A percentile compares a stretch with the other conserved stretches of the same genome.
Conservation (phyloP, 2,113 vertebrate species). For the Numida meleagris region DNA sequence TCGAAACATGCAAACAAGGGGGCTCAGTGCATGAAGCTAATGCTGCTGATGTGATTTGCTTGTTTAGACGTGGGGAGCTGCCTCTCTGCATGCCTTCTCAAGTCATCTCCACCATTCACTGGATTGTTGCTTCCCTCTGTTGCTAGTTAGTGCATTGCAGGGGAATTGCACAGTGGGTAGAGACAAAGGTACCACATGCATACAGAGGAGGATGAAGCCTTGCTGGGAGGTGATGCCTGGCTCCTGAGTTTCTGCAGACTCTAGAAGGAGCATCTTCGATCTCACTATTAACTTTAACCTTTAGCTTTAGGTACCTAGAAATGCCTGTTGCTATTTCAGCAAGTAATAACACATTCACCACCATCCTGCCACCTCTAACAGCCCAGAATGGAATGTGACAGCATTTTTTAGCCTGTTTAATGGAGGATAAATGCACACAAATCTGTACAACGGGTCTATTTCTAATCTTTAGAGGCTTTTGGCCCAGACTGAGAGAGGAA, state of each 20-base stretch:
- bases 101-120: not conserved
- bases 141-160: slow-evolving; percentile 41
- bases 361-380: not conserved
- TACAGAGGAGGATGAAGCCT: not conserved
- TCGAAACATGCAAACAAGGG: accelerated
- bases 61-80: accelerated
- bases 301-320: not conserved
- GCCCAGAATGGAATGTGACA: not conserved
- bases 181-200: accelerated
- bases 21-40: not conserved
- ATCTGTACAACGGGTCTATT: accelerated
- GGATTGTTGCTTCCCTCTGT: slow-evolving; percentile 66
- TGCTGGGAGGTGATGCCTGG: not conserved
- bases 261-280: not conserved
- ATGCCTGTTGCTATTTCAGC: not conserved
- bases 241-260: not conserved
- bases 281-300: not conserved
- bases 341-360: accelerated
- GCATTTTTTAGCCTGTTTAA: not conserved
- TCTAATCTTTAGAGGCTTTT: not conserved
- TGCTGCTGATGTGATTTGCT: not conserved
- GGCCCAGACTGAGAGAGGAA: not conserved
- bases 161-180: not conserved
- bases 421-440: not conserved
- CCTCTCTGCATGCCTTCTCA: accelerated